A percentile compares a stretch with the other conserved stretches of the same genome.
Conservation (phyloP, 2,113 vertebrate species). For the Pelecanus crispus region DNA sequence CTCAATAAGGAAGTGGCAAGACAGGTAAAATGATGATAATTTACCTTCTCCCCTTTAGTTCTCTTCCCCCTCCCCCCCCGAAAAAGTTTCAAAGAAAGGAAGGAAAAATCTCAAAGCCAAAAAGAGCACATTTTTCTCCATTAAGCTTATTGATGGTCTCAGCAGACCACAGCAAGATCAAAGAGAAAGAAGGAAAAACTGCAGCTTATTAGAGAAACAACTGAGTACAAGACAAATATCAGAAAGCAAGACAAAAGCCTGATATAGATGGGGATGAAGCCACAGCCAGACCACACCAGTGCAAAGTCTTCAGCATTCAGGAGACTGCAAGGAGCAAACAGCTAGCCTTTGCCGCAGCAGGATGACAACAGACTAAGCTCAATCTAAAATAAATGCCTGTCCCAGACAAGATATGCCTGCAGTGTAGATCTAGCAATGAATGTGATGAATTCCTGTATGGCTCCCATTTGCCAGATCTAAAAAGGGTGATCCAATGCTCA, state of each 20-base stretch:
- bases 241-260: neutral
- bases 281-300: neutral
- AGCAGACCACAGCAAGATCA: constrained; percentile 20
- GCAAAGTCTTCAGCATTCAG: neutral
- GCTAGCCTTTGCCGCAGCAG: neutral
- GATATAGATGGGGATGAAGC: neutral
- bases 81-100: neutral
- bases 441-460: neutral
- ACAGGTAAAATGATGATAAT: neutral
- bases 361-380: neutral
- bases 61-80: too few relatives aligned
- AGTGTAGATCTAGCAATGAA: fast-evolving
- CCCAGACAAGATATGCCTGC: neutral
- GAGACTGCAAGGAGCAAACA: neutral
- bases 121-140: neutral
- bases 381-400: neutral
- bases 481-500: neutral
- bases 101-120: neutral
- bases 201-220: neutral
- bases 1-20: neutral
- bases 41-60: neutral
- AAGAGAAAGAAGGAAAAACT: neutral
- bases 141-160: constrained; percentile 23
- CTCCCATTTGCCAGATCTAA: neutral
- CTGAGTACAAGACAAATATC: neutral